Base-by-base conservation (phyloP, 30 jellyfish, hydroid and myxozoan genomes). In the Cassiopea andromeda region DNA sequence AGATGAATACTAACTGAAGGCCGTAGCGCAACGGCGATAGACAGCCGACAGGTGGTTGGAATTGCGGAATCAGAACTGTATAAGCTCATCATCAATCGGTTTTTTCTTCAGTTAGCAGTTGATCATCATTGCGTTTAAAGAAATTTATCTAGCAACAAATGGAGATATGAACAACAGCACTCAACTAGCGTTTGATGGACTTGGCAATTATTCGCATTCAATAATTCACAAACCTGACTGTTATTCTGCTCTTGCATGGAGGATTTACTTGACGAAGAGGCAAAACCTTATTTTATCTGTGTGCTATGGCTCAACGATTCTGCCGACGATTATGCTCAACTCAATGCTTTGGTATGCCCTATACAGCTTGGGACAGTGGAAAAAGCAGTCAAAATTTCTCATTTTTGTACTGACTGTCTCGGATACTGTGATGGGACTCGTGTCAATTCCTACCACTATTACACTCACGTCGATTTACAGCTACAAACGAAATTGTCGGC, bases 201-300 rank as follows among this genome's bases (percentile, higher is more conserved):
- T 14, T 64, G 15, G 73, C 2, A 64, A 9, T 64, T 64, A 17
- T 27, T 64, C 73, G 43, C 6, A 16, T 9, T 64, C 43, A 2
- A 0, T 14, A 7, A 64, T 9, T 14, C 38, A 17, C 73, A 19
- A 54, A 43, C 79, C 79, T n/a, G 54, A 70, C 9, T 83, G 91
- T 66, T 83, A 83, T 59, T 48, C 91, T 27, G 80, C 91, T 9
- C 68, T 83, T 8, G 91, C 91, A 12, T 83, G 91, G 91, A 48
- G 91, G 58, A 60, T 83, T 5, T 44, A 44, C 27, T 71, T 83
- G 50, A 64, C 84, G 2, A 49, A 72, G 59, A 38, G 44, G 1
- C 91, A 83, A 7, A 48, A 13, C 10, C 66, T 18, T 1, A 58
- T 46, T 8, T 27, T 83, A 27, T 72, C 91, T 45, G 13, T 44